Conservation (phyloP, 1,140 invertebrate genomes). For the Diprion similis region DNA sequence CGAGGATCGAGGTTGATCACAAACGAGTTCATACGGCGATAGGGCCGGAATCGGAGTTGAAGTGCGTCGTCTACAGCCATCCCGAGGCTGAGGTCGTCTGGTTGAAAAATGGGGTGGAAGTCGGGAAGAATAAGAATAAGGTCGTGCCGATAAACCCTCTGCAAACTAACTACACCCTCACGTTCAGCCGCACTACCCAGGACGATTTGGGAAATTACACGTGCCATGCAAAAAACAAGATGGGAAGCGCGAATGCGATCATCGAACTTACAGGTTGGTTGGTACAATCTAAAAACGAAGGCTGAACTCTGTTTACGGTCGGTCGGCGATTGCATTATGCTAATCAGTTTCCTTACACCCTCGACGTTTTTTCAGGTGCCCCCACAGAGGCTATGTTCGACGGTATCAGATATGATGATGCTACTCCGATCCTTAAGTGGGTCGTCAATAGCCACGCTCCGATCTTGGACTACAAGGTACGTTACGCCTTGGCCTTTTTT, state of each 20-base stretch:
- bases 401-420: slow-evolving; percentile 40
- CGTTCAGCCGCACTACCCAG: slow-evolving; percentile 37
- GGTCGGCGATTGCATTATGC: not conserved
- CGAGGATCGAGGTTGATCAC: slow-evolving; percentile 56
- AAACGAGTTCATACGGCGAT: slow-evolving; percentile 57
- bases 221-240: slow-evolving; percentile 43
- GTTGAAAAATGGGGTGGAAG: slow-evolving; percentile 34
- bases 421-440: slow-evolving; percentile 58
- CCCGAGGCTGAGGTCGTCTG: slow-evolving; percentile 53
- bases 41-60: slow-evolving; percentile 57
- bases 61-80: slow-evolving; percentile 62
- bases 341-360: not conserved
- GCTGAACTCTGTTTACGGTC: not conserved
- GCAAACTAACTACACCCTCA: slow-evolving; percentile 38
- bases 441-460: slow-evolving; percentile 59
- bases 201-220: slow-evolving; percentile 49
- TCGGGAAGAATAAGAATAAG: slow-evolving; percentile 28
- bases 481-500: not conserved
- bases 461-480: slow-evolving; percentile 56
- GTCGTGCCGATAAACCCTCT: slow-evolving; percentile 25
- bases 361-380: slow-evolving; percentile 36
- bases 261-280: slow-evolving; percentile 46
- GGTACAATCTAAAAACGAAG: not conserved
- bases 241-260: slow-evolving; percentile 34
- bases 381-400: slow-evolving; percentile 43